Conservation (phyloP, 2,797 vertebrate genomes). For the Crocidura indochinensis region DNA sequence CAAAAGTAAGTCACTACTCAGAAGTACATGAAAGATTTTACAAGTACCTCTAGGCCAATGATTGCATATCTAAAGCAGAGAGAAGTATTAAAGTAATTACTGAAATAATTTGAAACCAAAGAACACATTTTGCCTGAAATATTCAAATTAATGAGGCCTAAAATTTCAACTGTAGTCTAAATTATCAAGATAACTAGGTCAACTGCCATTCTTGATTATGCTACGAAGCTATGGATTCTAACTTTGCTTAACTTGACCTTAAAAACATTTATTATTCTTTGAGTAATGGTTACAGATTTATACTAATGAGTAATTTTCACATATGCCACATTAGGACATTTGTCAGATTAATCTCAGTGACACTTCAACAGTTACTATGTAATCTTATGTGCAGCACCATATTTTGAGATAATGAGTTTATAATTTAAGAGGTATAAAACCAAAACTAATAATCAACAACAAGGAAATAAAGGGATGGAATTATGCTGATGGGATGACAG, state of each 20-base stretch:
- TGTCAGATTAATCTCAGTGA: neutral
- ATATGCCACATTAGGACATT: neutral
- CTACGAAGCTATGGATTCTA: neutral
- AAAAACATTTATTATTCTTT: slow-evolving; percentile 42
- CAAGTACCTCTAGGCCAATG: neutral
- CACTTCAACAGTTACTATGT: slow-evolving; percentile 13
- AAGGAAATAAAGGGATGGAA: slow-evolving; percentile 4
- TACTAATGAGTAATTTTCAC: slow-evolving; percentile 16
- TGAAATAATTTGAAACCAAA: slow-evolving; percentile 47
- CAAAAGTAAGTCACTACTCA: neutral
- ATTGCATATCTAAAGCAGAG: neutral
- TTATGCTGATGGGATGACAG: neutral
- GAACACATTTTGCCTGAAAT: slow-evolving; percentile 51
- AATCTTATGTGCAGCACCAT: neutral
- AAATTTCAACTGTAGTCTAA: slow-evolving; percentile 17
- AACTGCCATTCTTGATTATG: slow-evolving; percentile 24
- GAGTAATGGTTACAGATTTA: neutral
- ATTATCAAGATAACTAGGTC: slow-evolving; percentile 47
- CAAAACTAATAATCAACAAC: neutral
- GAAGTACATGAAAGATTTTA: slow-evolving; percentile 36
- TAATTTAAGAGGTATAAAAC: neutral
- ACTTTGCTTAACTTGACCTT: slow-evolving; percentile 55
- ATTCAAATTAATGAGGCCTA: slow-evolving; percentile 17
- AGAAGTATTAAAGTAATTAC: slow-evolving; percentile 31
- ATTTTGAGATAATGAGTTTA: neutral